These are phyloP conservation scores for Anthoscopus minutus DNA, from an alignment of 2,113 vertebrate species.

Conservation along the genomic window DNA sequence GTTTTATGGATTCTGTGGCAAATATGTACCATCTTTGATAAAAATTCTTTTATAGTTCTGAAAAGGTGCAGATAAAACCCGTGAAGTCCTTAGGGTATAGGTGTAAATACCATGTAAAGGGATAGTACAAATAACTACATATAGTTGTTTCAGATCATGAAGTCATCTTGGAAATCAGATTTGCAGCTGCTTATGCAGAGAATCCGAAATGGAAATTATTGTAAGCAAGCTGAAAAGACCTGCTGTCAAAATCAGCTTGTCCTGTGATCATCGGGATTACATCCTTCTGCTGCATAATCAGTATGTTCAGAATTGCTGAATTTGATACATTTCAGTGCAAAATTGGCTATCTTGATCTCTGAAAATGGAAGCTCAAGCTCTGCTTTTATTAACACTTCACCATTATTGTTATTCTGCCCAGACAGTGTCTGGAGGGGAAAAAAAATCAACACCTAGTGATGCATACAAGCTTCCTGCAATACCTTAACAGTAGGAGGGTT, in stretches of 20 bases:
- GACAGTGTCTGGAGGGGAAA: neutral
- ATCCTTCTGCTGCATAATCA: conserved; percentile 1
- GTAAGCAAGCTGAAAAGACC: conserved; percentile 38
- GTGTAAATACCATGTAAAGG: neutral
- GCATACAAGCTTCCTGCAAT: conserved; percentile 20
- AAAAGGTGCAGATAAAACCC: neutral
- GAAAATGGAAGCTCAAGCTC: conserved; percentile 32
- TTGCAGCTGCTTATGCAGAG: conserved; percentile 36
- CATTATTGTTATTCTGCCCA: conserved; percentile 13
- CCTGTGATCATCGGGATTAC: neutral
- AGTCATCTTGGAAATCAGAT: conserved; percentile 23
- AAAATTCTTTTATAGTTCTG: neutral
- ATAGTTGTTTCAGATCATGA: neutral
- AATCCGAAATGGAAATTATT: conserved; percentile 14
- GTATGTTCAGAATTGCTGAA: neutral
- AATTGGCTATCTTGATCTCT: neutral
- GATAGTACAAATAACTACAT: neutral
- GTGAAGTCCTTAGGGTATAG: neutral
- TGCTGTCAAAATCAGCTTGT: conserved; percentile 35
- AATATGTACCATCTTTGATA: neutral
- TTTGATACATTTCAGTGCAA: neutral
- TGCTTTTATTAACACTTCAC: conserved; percentile 44
- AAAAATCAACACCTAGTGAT: conserved; percentile 12
- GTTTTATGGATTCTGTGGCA: neutral
- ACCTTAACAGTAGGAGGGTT: neutral